Base-by-base conservation (phyloP, 1,140 invertebrate species). In the Arion vulgaris region DNA sequence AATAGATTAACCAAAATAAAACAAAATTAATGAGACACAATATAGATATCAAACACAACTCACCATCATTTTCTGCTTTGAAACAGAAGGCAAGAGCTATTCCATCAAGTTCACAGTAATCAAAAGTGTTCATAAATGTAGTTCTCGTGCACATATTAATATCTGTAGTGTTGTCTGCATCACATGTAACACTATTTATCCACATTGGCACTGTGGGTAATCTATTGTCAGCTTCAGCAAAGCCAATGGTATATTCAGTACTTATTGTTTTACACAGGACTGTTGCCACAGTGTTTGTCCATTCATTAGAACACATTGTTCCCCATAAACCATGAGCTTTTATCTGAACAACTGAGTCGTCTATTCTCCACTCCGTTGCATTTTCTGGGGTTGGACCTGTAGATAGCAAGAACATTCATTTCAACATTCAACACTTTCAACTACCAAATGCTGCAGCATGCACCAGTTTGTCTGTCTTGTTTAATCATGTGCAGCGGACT, bases 351-450 rank as follows among this genome's bases (percentile, higher is more conserved):
- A 32, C 62, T 32, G 9, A 9, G 11, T 66, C 17, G 5, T 66
- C 62, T 9, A 66, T 66, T 28, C 62, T 66, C 62, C 62, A 66
- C 32, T 66, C 62, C 32, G 62, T 66, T 32, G 62, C n/a, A 66
- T 66, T 66, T 34, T 66, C 62, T 66, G 62, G 62, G 5, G 28
- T 7, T 66, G 62, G 62, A 32, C 62, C 62, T 66, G 62, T 66
- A 32, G 17, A 34, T 66, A 15, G 11, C 19, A 66, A 57, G 26
- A 2, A 57, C 19, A 57, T 45, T 5, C 15, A 45, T 45, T 5
- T 45, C 15, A 45, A 45, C 41, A 45, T 45, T 45, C 41, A 45
- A 7, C n/a, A n/a, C n/a, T n/a, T n/a, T n/a, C n/a, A n/a, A n/a
- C n/a, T n/a, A n/a, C n/a, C n/a, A n/a, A n/a, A n/a, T n/a, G n/a